Conservation (phyloP, 2,797 vertebrate genomes). For the Argya squamiceps region DNA sequence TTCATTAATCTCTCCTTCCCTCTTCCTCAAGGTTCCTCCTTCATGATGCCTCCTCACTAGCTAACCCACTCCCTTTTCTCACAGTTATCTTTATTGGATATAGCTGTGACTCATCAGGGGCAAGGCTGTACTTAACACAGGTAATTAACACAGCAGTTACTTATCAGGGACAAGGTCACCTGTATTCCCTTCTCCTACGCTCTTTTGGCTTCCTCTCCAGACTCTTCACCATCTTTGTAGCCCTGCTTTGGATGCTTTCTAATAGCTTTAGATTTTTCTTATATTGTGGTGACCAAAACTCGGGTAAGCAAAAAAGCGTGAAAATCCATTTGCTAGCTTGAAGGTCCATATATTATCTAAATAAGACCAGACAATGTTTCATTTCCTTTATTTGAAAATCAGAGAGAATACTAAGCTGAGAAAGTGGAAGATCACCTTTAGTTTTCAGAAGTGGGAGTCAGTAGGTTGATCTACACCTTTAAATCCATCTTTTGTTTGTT, state of each 20-base stretch:
- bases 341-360: not conserved
- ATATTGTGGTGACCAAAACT: rapidly evolving
- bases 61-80: no score
- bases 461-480: not conserved
- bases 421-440: not conserved
- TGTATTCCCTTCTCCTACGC: no score
- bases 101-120: no score
- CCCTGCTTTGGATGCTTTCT: not conserved
- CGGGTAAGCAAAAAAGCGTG: not conserved
- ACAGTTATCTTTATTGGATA: no score
- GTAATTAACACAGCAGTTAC: no score
- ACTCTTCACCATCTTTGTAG: not conserved
- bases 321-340: not conserved
- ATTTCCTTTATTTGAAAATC: not conserved
- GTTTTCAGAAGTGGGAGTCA: not conserved
- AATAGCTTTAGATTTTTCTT: not conserved
- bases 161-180: no score
- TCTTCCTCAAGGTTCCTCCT: not conserved
- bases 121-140: no score
- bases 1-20: no score
- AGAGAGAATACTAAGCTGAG: not conserved
- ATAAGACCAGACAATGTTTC: not conserved
- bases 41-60: no score
- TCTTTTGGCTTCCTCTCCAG: not conserved
- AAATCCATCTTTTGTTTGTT: not conserved